Conservation (phyloP, 2,888 invertebrate genomes). For the Ganaspis brasiliensis region DNA sequence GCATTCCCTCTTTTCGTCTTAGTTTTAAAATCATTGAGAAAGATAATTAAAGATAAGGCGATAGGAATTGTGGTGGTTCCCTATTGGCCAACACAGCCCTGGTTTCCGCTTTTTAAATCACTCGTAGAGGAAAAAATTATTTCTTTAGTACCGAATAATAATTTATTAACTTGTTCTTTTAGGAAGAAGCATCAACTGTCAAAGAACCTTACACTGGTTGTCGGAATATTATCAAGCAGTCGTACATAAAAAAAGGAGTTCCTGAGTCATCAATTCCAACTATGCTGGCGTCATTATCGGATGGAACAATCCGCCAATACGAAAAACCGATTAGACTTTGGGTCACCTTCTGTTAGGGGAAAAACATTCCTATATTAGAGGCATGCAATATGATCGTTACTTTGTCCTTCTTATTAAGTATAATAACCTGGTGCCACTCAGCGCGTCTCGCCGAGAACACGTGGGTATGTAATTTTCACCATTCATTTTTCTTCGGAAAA, state of each 20-base stretch:
- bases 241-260: neutral
- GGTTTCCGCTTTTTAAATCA: too few relatives aligned
- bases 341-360: constrained; percentile 57
- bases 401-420: too few relatives aligned
- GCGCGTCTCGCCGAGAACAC: too few relatives aligned
- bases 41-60: constrained; percentile 62
- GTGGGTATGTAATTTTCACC: too few relatives aligned
- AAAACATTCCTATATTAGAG: neutral
- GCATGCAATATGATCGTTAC: too few relatives aligned
- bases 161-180: too few relatives aligned
- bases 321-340: constrained; percentile 58
- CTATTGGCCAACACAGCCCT: too few relatives aligned
- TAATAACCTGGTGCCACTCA: too few relatives aligned
- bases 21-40: constrained; percentile 61
- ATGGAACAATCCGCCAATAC: constrained; percentile 61
- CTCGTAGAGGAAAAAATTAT: neutral
- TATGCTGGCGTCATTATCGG: constrained; percentile 57
- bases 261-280: too few relatives aligned
- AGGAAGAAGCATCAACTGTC: too few relatives aligned
- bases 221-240: neutral
- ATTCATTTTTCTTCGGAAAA: too few relatives aligned
- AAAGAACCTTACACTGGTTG: neutral
- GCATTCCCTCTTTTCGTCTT: constrained; percentile 63
- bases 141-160: too few relatives aligned
- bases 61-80: constrained; percentile 66